Percentiles rank a stretch among this genome's conserved stretches.
These are phyloP conservation scores for Heliconius charithonia DNA, from an alignment of 2,888 invertebrate genomes.

Conservation along the genomic window DNA sequence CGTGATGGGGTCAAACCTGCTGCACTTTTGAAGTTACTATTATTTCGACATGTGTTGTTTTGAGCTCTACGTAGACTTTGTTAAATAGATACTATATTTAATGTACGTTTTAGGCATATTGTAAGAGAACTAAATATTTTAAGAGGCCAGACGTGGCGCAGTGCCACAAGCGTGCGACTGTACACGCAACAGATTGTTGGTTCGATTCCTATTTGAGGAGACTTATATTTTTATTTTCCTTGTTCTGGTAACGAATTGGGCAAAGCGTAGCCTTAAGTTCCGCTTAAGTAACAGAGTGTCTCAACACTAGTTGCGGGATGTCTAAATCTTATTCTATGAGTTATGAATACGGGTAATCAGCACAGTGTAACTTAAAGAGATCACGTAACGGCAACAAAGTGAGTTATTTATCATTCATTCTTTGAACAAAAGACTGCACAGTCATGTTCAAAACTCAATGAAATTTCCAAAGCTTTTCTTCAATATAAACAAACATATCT, in stretches of 20 bases:
- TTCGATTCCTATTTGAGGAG: too few relatives aligned
- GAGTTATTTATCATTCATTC: slow-evolving; percentile 10
- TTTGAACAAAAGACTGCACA: slow-evolving; percentile 22
- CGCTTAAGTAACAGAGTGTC: too few relatives aligned
- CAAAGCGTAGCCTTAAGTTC: too few relatives aligned
- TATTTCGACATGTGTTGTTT: background rate
- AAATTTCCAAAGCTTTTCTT: slow-evolving; percentile 31
- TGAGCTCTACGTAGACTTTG: background rate
- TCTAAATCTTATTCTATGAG: background rate
- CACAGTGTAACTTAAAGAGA: background rate
- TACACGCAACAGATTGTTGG: too few relatives aligned
- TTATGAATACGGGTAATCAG: background rate
- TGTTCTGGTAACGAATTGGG: too few relatives aligned
- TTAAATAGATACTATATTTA: background rate
- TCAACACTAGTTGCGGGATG: background rate
- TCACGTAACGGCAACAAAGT: background rate
- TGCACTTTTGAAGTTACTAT: slow-evolving; percentile 21
- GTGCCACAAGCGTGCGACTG: too few relatives aligned
- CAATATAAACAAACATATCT: slow-evolving; percentile 33
- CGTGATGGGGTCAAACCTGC: slow-evolving; percentile 23
- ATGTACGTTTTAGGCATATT: background rate
- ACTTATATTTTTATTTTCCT: too few relatives aligned
- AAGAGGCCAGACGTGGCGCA: background rate
- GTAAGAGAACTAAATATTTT: background rate
- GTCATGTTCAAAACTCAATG: slow-evolving; percentile 22